Percentiles rank a stretch among this genome's conserved stretches.
phyloP scores from a whole-genome alignment of 2,888 invertebrate genomes.

The Seira sanloemensis region DNA sequence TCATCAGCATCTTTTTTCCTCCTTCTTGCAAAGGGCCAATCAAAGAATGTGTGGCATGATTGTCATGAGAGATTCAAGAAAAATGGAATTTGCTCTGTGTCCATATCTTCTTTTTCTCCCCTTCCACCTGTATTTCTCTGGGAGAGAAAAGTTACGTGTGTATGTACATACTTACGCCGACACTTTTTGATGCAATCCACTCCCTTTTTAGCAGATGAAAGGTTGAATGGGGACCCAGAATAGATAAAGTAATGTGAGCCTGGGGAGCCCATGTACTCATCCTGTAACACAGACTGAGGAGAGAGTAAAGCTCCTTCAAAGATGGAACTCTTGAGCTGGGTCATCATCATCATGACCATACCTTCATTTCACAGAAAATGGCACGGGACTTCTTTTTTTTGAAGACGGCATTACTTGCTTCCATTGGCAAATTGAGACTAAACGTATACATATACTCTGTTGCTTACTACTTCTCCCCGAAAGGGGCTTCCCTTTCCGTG shows the following conservation, averaged over 20 bases:
- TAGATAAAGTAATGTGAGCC: constrained; percentile 43
- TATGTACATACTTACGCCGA: too few relatives aligned
- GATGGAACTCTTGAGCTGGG: constrained; percentile 39
- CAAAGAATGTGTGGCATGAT: background rate
- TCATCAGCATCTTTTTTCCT: background rate
- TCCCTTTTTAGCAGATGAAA: background rate
- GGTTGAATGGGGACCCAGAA: background rate
- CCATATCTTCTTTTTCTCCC: background rate
- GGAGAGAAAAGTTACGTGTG: too few relatives aligned
- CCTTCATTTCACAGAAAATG: background rate
- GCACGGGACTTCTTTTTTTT: constrained; percentile 50
- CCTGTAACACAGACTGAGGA: background rate
- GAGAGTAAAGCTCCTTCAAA: background rate
- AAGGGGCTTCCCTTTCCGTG: background rate
- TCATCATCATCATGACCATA: constrained; percentile 43
- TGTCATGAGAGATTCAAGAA: constrained; percentile 8
- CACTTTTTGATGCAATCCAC: background rate
- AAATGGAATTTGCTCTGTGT: background rate
- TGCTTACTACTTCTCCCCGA: constrained; percentile 28
- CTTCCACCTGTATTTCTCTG: too few relatives aligned
- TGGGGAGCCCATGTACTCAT: constrained; percentile 35
- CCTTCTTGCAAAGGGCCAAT: background rate
- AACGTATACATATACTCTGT: background rate
- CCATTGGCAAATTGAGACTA: constrained; percentile 39
- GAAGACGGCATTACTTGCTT: too few relatives aligned